Evolutionary conservation across 2,888 invertebrate genomes (phyloP).

Genomic region (Lycocerus yunnanus): DNA sequence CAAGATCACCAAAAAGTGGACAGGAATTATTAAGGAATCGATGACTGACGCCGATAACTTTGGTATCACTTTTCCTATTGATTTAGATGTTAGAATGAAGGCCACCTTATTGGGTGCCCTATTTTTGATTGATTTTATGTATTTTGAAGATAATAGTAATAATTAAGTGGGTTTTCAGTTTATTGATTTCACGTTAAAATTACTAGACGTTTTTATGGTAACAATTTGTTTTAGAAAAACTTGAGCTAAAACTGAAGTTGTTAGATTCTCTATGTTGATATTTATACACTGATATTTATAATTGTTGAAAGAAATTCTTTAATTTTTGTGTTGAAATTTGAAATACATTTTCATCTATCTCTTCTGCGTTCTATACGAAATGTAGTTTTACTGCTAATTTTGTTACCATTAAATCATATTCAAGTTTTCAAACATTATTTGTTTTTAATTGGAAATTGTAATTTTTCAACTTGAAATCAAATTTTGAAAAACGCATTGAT

Average conservation of each 20-base stretch:
- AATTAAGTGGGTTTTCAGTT: neutral
- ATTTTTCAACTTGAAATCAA: too few relatives aligned
- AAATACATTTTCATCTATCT: neutral
- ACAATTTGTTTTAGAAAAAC: neutral
- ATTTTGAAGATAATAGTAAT: slow-evolving; percentile 19
- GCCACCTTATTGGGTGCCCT: slow-evolving; percentile 74
- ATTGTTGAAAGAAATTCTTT: neutral
- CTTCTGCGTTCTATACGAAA: neutral
- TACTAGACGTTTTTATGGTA: neutral
- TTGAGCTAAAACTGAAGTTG: neutral
- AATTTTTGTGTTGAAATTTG: neutral
- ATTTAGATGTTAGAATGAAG: slow-evolving; percentile 79
- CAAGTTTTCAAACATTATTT: too few relatives aligned
- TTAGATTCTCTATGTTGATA: neutral
- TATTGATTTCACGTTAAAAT: neutral
- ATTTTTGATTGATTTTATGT: slow-evolving; percentile 63
- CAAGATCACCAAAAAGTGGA: slow-evolving; percentile 83
- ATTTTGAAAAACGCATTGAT: too few relatives aligned
- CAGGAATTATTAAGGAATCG: slow-evolving; percentile 73
- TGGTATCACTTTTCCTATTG: slow-evolving; percentile 78
- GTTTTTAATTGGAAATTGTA: too few relatives aligned
- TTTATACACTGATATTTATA: neutral
- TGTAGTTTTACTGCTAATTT: too few relatives aligned
- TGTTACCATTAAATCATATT: too few relatives aligned
- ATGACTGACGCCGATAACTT: slow-evolving; percentile 84